phyloP scores from a whole-genome alignment of 2,888 invertebrate genomes.

The Choristoneura rosaceana region DNA sequence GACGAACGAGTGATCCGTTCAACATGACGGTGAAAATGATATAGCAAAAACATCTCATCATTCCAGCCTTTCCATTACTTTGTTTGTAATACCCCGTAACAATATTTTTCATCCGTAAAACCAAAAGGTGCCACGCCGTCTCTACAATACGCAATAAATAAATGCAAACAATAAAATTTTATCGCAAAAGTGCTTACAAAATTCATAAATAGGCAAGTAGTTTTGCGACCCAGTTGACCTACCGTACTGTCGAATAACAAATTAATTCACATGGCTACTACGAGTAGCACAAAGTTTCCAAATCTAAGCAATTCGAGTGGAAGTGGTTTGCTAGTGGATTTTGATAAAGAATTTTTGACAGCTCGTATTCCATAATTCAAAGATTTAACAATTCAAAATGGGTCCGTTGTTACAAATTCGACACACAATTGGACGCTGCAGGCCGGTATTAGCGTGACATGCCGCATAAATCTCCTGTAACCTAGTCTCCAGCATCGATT shows the following conservation, averaged over 20 bases:
- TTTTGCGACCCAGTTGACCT: slow-evolving; percentile 16
- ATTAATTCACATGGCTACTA: slow-evolving; percentile 1
- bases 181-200: slow-evolving; percentile 18
- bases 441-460: slow-evolving; percentile 5
- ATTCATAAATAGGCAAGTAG: slow-evolving; percentile 20
- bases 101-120: not conserved
- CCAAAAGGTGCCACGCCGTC: not conserved
- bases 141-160: slow-evolving; percentile 4
- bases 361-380: not conserved
- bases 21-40: no score
- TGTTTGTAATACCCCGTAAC: no score
- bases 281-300: not conserved
- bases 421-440: not conserved
- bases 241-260: slow-evolving; percentile 9
- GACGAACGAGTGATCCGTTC: no score
- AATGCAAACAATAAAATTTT: slow-evolving; percentile 12
- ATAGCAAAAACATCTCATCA: not conserved
- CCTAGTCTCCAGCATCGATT: slow-evolving; percentile 21
- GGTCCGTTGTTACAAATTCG: no score
- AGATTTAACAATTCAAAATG: not conserved
- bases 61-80: no score
- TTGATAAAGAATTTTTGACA: not conserved
- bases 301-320: not conserved
- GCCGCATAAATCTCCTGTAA: slow-evolving; percentile 10
- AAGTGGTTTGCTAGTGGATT: not conserved